phyloP scores from a whole-genome alignment of 1,140 invertebrate genomes.

The Mamestra configurata region DNA sequence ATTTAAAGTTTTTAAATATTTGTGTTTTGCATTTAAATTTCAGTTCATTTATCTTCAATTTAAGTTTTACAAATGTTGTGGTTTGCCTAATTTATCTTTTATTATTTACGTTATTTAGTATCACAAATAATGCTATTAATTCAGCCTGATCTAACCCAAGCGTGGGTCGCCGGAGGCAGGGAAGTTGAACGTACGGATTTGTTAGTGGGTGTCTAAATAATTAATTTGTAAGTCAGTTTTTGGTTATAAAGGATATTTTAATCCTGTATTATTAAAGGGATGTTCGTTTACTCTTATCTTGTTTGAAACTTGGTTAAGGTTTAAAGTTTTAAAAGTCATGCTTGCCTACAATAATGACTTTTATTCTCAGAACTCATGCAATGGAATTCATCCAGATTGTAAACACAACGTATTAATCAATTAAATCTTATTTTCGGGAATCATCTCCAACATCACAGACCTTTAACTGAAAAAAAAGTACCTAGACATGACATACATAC shows the following conservation, averaged over 20 bases:
- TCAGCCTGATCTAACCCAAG: neutral
- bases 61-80: neutral
- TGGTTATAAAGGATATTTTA: neutral
- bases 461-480: no score
- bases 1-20: no score
- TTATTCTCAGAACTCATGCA: neutral
- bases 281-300: neutral
- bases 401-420: no score
- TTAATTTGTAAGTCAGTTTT: conserved; percentile 27
- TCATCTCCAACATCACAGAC: no score
- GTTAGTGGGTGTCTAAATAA: neutral
- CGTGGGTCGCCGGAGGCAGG: conserved; percentile 1
- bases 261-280: neutral
- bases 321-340: no score
- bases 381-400: no score
- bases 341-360: no score
- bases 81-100: neutral
- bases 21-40: no score
- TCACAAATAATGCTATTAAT: neutral
- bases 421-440: no score
- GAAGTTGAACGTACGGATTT: conserved; percentile 21
- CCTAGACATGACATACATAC: neutral
- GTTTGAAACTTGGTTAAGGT: neutral
- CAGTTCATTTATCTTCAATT: no score
- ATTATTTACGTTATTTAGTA: neutral